These are phyloP conservation scores for Argyra leucocephala DNA, from an alignment of 2,888 invertebrate genomes.

Conservation along the genomic window DNA sequence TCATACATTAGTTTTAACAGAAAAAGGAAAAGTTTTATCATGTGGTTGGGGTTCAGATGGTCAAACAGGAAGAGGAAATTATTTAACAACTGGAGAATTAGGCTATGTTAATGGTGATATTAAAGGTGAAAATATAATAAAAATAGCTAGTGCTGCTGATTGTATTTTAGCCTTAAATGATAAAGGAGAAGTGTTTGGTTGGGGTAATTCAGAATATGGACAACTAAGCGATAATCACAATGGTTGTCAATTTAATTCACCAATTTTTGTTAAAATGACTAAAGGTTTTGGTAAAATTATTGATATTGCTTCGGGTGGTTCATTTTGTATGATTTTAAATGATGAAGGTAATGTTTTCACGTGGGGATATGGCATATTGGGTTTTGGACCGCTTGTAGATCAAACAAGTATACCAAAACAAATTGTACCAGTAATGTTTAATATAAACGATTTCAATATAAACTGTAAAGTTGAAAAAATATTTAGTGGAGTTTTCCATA, in stretches of 20 bases:
- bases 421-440: slow-evolving; percentile 75
- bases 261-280: slow-evolving; percentile 56
- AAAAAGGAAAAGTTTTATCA: slow-evolving; percentile 63
- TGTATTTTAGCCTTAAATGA: slow-evolving; percentile 83
- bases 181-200: slow-evolving; percentile 85
- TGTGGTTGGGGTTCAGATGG: slow-evolving; percentile 96
- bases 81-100: slow-evolving; percentile 51
- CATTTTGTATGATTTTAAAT: slow-evolving; percentile 74
- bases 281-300: slow-evolving; percentile 62
- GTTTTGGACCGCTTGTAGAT: slow-evolving; percentile 72
- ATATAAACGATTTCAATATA: slow-evolving; percentile 71
- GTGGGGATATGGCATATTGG: slow-evolving; percentile 91
- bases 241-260: slow-evolving; percentile 58
- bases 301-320: slow-evolving; percentile 77
- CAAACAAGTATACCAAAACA: slow-evolving; percentile 56
- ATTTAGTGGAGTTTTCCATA: slow-evolving; percentile 62
- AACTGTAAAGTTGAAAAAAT: slow-evolving; percentile 57
- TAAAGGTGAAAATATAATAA: slow-evolving; percentile 66
- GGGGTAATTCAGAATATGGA: slow-evolving; percentile 93
- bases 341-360: slow-evolving; percentile 76
- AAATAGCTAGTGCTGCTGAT: slow-evolving; percentile 71
- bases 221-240: slow-evolving; percentile 52
- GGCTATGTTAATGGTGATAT: slow-evolving; percentile 69
- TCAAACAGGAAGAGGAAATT: slow-evolving; percentile 76
- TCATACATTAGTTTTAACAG: slow-evolving; percentile 62